phyloP scores from a whole-genome alignment of 2,113 vertebrate species.

The Propithecus coquereli region DNA sequence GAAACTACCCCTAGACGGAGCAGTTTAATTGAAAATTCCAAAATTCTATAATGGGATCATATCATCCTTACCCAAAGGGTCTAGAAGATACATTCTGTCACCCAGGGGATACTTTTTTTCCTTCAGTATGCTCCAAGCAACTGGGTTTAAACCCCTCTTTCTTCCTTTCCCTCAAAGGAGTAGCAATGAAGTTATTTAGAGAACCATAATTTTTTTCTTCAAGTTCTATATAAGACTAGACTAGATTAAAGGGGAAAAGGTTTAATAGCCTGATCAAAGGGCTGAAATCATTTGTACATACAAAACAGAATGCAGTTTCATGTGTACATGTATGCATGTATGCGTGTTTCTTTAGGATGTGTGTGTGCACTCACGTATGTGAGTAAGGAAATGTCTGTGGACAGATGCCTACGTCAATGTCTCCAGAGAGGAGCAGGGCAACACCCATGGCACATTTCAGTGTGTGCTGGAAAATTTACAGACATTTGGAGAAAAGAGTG shows the following conservation, averaged over 20 bases:
- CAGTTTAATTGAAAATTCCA: conserved; percentile 46
- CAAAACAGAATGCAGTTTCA: background rate
- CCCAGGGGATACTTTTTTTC: background rate
- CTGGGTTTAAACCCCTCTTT: background rate
- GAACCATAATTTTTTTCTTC: background rate
- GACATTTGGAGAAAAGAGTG: background rate
- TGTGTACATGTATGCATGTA: background rate
- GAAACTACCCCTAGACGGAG: background rate
- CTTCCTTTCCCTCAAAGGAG: background rate
- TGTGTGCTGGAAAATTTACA: background rate
- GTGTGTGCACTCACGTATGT: background rate
- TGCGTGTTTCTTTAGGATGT: background rate
- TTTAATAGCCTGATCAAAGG: background rate
- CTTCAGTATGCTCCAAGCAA: background rate
- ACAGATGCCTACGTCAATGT: background rate
- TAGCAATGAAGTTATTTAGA: background rate
- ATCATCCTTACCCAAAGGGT: background rate
- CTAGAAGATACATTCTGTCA: background rate
- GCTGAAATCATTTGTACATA: background rate
- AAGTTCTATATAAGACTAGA: background rate
- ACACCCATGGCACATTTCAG: background rate
- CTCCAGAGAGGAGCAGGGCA: background rate
- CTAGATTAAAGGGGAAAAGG: background rate
- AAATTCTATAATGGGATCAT: background rate
- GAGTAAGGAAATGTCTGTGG: background rate